These are phyloP conservation scores for Macropis europaea DNA, from an alignment of 2,888 invertebrate species.

Conservation along the genomic window DNA sequence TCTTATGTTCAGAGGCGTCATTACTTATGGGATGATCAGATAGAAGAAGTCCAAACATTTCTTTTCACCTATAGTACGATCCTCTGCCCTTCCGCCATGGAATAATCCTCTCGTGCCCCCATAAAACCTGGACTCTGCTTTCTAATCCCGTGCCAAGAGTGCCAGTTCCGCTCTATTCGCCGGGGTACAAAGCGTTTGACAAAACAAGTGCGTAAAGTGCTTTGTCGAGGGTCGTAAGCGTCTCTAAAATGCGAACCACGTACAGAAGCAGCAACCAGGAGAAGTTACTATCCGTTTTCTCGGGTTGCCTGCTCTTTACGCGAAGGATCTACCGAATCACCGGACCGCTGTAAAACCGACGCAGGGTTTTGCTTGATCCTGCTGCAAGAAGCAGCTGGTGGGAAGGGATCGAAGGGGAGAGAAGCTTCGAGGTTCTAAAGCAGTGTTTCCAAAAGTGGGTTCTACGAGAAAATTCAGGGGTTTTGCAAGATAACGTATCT, in stretches of 20 bases:
- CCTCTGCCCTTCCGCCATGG: background rate
- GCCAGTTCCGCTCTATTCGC: background rate
- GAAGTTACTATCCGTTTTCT: slow-evolving; percentile 9
- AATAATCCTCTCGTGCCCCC: background rate
- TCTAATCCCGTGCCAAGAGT: background rate
- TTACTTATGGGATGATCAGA: too few relatives aligned
- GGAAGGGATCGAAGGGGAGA: background rate
- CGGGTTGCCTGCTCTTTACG: slow-evolving; percentile 7
- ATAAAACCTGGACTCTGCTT: background rate
- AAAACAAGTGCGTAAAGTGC: slow-evolving; percentile 12
- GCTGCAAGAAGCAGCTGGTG: background rate
- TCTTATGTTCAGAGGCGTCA: too few relatives aligned
- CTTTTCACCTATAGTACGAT: too few relatives aligned
- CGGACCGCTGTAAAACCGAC: slow-evolving; percentile 22
- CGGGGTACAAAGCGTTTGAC: background rate
- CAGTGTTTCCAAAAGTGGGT: too few relatives aligned
- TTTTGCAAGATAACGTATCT: too few relatives aligned
- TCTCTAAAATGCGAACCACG: slow-evolving; percentile 8
- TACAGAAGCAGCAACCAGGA: background rate
- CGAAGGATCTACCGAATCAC: slow-evolving; percentile 34
- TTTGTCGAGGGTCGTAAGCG: slow-evolving; percentile 3
- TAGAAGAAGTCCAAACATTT: too few relatives aligned
- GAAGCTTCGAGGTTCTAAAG: slow-evolving; percentile 21
- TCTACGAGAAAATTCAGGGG: too few relatives aligned
- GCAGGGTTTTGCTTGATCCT: slow-evolving; percentile 31